These are phyloP conservation scores for Rhinichthys klamathensis DNA, from an alignment of 2,113 vertebrate species.

Conservation along the genomic window DNA sequence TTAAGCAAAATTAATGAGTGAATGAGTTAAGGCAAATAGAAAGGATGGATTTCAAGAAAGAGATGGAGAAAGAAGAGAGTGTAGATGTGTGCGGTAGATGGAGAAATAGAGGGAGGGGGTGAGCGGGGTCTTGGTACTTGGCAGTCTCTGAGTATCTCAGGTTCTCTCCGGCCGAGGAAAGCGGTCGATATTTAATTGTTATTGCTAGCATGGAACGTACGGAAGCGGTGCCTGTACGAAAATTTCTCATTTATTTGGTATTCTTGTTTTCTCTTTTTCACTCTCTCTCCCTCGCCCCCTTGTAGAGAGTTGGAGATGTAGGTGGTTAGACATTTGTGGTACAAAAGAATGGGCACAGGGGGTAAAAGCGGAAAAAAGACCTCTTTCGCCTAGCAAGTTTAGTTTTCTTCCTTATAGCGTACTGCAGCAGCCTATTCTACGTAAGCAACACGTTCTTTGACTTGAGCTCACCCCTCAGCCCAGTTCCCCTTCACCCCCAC, in stretches of 20 bases:
- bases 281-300: slow-evolving; percentile 61
- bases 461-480: slow-evolving; percentile 41
- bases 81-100: slow-evolving; percentile 74
- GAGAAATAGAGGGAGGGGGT: slow-evolving; percentile 62
- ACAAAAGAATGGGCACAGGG: slow-evolving; percentile 65
- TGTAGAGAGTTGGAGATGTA: slow-evolving; percentile 62
- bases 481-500: slow-evolving; percentile 63
- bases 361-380: slow-evolving; percentile 57
- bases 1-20: slow-evolving; percentile 36
- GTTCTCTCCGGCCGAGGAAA: slow-evolving; percentile 84
- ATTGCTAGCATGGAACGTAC: slow-evolving; percentile 88
- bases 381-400: slow-evolving; percentile 74
- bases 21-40: slow-evolving; percentile 70
- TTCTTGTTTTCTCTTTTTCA: slow-evolving; percentile 83
- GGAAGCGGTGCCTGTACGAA: slow-evolving; percentile 86
- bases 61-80: slow-evolving; percentile 57
- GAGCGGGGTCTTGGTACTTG: slow-evolving; percentile 78
- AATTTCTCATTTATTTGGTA: slow-evolving; percentile 90
- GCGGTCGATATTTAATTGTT: slow-evolving; percentile 93
- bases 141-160: slow-evolving; percentile 85
- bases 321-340: slow-evolving; percentile 63
- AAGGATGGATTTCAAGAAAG: slow-evolving; percentile 69
- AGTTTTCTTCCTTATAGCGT: slow-evolving; percentile 68
- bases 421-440: slow-evolving; percentile 64
- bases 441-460: slow-evolving; percentile 38